Conservation (phyloP, 2,797 vertebrate genomes). For the Rhyacichthys aspro region DNA sequence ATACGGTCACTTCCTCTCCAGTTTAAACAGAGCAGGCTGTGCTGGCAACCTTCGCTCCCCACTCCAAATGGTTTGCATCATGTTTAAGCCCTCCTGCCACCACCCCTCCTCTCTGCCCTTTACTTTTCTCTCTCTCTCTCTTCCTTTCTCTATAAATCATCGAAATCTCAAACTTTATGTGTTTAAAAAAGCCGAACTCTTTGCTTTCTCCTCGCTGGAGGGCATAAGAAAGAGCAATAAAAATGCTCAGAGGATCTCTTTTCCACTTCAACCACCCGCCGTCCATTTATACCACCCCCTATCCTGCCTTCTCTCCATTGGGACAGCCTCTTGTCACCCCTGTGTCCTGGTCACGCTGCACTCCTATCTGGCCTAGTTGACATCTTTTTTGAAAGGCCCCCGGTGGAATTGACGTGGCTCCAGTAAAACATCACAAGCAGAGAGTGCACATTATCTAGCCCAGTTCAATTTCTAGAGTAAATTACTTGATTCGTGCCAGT, state of each 20-base stretch:
- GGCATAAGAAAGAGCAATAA: conserved; percentile 77
- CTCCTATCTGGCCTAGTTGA: conserved; percentile 51
- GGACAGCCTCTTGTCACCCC: conserved; percentile 49
- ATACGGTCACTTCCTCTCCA: conserved; percentile 99
- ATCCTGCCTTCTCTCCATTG: conserved; percentile 16
- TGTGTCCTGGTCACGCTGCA: conserved; percentile 54
- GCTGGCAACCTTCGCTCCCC: conserved; percentile 93
- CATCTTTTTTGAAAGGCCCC: conserved; percentile 34
- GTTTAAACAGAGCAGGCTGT: conserved; percentile 99
- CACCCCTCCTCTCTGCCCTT: conserved; percentile 70
- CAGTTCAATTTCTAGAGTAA: conserved; percentile 20
- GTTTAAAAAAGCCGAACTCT: conserved; percentile 61
- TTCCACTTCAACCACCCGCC: conserved; percentile 58
- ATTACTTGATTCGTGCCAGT: conserved; percentile 39
- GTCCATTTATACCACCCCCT: conserved; percentile 24
- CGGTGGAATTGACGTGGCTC: conserved; percentile 34
- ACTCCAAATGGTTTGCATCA: conserved; percentile 99
- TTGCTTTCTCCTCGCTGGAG: conserved; percentile 61
- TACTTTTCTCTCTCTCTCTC: conserved; percentile 66
- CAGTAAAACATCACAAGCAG: conserved; percentile 53
- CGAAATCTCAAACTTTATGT: conserved; percentile 84
- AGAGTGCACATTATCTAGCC: conserved; percentile 44
- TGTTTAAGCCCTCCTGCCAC: conserved; percentile 91
- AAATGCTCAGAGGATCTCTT: conserved; percentile 68
- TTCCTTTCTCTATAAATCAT: conserved; percentile 86